phyloP scores from a whole-genome alignment of 1,140 invertebrate genomes.

The Diorhabda elongata region DNA sequence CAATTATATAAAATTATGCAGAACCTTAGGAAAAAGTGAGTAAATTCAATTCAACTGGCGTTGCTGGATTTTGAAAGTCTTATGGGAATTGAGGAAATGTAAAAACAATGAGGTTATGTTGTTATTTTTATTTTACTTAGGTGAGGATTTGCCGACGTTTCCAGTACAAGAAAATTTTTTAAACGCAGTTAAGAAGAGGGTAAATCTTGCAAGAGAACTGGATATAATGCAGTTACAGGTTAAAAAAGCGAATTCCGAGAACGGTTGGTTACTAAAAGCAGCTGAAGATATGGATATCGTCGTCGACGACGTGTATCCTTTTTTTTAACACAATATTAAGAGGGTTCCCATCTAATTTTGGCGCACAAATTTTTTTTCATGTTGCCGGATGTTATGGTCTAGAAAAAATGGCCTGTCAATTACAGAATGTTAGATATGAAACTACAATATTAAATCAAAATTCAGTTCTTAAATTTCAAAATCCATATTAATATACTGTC shows the following conservation, averaged over 20 bases:
- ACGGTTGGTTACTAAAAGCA: constrained; percentile 79
- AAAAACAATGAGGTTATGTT: neutral
- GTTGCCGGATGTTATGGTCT: no score
- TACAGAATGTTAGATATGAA: no score
- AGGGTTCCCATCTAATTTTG: no score
- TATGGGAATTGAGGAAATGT: no score
- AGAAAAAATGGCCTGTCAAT: no score
- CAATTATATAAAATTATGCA: constrained; percentile 76
- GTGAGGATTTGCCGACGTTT: constrained; percentile 77
- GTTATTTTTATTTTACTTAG: constrained; percentile 48
- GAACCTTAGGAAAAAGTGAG: constrained; percentile 77
- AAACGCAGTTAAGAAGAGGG: constrained; percentile 62
- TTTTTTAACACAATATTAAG: constrained; percentile 1
- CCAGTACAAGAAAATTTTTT: constrained; percentile 70
- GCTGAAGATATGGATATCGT: constrained; percentile 84
- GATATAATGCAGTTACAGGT: constrained; percentile 70
- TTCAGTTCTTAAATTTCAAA: no score
- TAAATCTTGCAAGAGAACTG: constrained; percentile 73
- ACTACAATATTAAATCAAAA: no score
- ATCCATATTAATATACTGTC: no score
- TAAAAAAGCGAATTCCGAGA: constrained; percentile 63
- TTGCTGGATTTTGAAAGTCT: no score
- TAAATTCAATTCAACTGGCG: neutral
- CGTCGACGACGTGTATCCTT: constrained; percentile 72
- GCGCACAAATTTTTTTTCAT: no score